Evolutionary conservation across 1,140 invertebrate species (phyloP).

Genomic region (Nasonia vitripennis): DNA sequence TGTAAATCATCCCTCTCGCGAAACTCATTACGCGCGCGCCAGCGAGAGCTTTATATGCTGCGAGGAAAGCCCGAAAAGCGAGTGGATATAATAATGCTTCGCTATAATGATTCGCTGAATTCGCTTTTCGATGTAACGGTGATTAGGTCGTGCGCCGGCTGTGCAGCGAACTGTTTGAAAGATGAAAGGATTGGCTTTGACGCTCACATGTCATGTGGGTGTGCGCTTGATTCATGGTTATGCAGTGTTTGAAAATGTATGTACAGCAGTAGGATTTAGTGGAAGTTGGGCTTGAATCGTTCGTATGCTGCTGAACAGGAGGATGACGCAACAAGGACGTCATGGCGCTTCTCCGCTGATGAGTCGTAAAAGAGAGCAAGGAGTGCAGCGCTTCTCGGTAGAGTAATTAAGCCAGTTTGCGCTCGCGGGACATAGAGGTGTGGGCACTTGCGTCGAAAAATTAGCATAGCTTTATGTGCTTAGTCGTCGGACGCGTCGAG

Average conservation of each 20-base stretch:
- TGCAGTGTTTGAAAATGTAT: neutral
- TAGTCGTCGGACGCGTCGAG: neutral
- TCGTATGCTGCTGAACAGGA: neutral
- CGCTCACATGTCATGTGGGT: neutral
- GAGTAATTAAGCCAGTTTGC: neutral
- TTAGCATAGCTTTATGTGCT: neutral
- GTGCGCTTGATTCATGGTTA: neutral
- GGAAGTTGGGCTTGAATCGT: neutral
- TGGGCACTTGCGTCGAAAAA: neutral
- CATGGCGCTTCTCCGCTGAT: neutral
- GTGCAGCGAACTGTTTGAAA: neutral
- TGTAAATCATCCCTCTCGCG: slow-evolving; percentile 69
- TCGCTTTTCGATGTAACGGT: slow-evolving; percentile 24
- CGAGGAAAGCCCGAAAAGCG: neutral
- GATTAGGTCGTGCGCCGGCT: neutral
- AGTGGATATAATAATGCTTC: neutral
- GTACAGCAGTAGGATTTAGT: neutral
- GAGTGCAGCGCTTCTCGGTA: neutral
- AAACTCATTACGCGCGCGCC: slow-evolving; percentile 69
- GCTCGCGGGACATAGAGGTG: too few relatives aligned
- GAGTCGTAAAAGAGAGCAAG: too few relatives aligned
- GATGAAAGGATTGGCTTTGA: neutral
- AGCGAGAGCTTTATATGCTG: neutral
- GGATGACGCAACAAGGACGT: neutral
- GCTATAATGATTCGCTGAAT: neutral